phyloP scores from a whole-genome alignment of 2,888 invertebrate genomes.

The Quadriops clusia region DNA sequence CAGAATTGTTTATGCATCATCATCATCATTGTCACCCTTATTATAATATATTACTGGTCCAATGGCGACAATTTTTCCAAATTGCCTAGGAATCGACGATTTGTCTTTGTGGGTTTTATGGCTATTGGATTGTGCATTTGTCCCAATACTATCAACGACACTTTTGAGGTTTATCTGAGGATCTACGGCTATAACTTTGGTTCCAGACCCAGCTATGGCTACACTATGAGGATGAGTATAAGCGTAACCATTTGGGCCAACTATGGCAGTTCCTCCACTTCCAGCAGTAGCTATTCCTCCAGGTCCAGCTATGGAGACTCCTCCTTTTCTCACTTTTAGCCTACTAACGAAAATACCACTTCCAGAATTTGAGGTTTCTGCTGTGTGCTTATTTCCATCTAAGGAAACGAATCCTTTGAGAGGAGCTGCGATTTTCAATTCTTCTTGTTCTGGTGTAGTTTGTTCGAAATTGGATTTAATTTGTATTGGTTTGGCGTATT shows the following conservation, averaged over 20 bases:
- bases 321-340: conserved; percentile 59
- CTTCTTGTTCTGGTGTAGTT: too few species aligned
- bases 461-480: too few species aligned
- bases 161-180: conserved; percentile 48
- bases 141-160: conserved; percentile 33
- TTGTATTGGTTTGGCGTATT: too few species aligned
- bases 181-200: conserved; percentile 56
- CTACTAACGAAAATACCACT: conserved; percentile 58
- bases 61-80: conserved; percentile 59
- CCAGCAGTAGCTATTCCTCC: conserved; percentile 74
- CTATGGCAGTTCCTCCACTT: conserved; percentile 67
- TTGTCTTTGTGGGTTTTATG: too few species aligned
- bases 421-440: too few species aligned
- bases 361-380: too few species aligned
- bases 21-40: too few species aligned
- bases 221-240: conserved; percentile 64
- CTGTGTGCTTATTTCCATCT: conserved; percentile 25
- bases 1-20: too few species aligned
- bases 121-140: too few species aligned
- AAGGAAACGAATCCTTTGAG: too few species aligned
- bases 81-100: too few species aligned
- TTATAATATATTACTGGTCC: conserved; percentile 62
- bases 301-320: conserved; percentile 70
- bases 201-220: conserved; percentile 64
- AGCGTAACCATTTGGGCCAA: conserved; percentile 66